Conservation (phyloP, 2,113 vertebrate species). For the Euleptes europaea region DNA sequence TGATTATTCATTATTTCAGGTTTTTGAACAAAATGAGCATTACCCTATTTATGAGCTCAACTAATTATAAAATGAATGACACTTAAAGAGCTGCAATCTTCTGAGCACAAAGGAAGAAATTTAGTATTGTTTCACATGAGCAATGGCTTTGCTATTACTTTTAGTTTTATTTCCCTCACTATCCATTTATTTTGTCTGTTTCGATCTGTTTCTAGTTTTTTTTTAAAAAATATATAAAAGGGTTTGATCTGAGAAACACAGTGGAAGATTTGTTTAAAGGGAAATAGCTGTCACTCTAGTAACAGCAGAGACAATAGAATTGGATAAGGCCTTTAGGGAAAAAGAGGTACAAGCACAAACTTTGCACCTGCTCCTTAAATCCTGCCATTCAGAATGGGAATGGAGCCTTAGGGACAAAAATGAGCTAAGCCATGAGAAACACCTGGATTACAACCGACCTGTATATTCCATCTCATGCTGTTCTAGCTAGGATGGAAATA, state of each 20-base stretch:
- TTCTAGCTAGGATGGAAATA: neutral
- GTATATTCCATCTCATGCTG: neutral
- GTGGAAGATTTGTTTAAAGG: conserved; percentile 18
- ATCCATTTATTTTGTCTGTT: neutral
- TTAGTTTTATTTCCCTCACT: neutral
- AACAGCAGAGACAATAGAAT: neutral
- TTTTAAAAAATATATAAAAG: neutral
- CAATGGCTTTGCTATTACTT: neutral
- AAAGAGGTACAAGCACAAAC: neutral
- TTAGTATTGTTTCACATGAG: neutral
- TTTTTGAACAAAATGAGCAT: neutral
- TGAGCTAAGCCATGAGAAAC: neutral
- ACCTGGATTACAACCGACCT: neutral
- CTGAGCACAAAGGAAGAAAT: neutral
- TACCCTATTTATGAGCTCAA: conserved; percentile 2
- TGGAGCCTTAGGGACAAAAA: neutral
- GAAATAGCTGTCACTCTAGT: neutral
- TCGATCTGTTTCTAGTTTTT: neutral
- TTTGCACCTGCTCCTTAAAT: neutral
- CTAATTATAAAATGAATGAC: conserved; percentile 21
- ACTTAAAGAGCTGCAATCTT: conserved; percentile 32
- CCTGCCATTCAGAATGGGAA: neutral
- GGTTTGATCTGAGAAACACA: conserved; percentile 7
- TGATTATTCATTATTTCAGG: neutral
- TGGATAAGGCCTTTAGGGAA: neutral